A percentile compares a stretch with the other conserved stretches of the same genome.
phyloP scores from a whole-genome alignment of 2,888 invertebrate genomes.

The Cryptocephalus moraei region DNA sequence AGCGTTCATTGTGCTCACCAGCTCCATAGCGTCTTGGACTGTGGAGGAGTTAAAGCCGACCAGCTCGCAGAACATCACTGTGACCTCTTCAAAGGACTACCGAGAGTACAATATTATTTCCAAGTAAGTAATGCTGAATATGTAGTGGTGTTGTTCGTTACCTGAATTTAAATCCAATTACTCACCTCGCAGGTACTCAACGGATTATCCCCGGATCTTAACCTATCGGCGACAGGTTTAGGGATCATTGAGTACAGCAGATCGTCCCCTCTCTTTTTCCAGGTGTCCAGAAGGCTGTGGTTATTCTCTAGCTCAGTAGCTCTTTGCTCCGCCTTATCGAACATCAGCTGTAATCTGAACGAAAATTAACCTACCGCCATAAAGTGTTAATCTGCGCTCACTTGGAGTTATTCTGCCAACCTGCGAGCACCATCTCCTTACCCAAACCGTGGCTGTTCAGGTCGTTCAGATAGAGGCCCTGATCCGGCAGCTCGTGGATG shows the following conservation, averaged over 20 bases:
- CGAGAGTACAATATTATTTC: constrained; percentile 13
- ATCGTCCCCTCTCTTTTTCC: constrained; percentile 79
- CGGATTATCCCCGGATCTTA: constrained; percentile 65
- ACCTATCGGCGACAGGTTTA: constrained; percentile 68
- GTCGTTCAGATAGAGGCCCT: constrained; percentile 72
- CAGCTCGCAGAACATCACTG: constrained; percentile 71
- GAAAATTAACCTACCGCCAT: not conserved
- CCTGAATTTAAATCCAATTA: not conserved
- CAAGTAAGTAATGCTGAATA: too few species aligned
- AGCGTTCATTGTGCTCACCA: constrained; percentile 75
- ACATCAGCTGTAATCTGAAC: constrained; percentile 62
- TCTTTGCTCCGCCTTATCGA: constrained; percentile 71
- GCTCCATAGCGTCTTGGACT: constrained; percentile 58
- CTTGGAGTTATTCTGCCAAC: constrained; percentile 77
- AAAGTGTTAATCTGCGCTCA: constrained; percentile 21
- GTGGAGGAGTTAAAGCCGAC: constrained; percentile 49
- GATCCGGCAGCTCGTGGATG: constrained; percentile 69
- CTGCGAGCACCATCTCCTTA: constrained; percentile 69
- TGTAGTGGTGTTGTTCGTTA: too few species aligned
- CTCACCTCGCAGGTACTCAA: constrained; percentile 69
- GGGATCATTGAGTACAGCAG: constrained; percentile 90
- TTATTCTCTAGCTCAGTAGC: constrained; percentile 71
- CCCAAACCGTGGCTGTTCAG: constrained; percentile 78
- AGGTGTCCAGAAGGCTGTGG: constrained; percentile 65
- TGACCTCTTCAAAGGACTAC: constrained; percentile 66